Percentiles rank a stretch among this genome's conserved stretches.
These are phyloP conservation scores for Salvator merianae DNA, from an alignment of 2,113 vertebrate genomes.

Conservation along the genomic window DNA sequence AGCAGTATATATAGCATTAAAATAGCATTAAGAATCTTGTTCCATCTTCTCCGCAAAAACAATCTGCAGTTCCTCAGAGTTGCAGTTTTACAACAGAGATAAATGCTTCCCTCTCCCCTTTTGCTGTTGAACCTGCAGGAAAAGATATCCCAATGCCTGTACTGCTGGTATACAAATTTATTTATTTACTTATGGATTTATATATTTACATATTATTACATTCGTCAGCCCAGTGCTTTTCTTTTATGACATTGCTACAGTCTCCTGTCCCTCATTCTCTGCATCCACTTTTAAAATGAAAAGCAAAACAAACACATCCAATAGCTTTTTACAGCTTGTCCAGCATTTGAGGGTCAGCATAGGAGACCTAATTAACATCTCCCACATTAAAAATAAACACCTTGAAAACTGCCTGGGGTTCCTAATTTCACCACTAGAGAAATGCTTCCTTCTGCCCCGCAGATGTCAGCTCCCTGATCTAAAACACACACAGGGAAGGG, in stretches of 20 bases:
- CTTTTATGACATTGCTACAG: background rate
- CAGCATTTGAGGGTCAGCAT: background rate
- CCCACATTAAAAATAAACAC: background rate
- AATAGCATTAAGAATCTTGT: background rate
- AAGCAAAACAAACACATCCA: background rate
- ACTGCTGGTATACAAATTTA: background rate
- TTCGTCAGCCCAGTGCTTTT: background rate
- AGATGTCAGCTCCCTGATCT: background rate
- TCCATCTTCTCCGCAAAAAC: background rate
- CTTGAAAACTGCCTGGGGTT: background rate
- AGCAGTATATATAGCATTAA: too few relatives aligned
- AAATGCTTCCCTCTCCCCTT: slow-evolving; percentile 2
- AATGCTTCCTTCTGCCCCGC: background rate
- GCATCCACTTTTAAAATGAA: background rate
- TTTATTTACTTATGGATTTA: background rate
- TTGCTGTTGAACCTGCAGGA: background rate
- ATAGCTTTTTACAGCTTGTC: background rate
- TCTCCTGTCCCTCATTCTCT: background rate
- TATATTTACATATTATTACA: background rate
- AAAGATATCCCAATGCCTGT: background rate
- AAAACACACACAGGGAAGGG: background rate
- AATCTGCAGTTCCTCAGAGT: slow-evolving; percentile 13
- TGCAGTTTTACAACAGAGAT: slow-evolving; percentile 21
- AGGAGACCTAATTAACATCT: background rate
- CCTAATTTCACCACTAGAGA: background rate